These are phyloP conservation scores for Vanacampus margaritifer DNA, from an alignment of 2,113 vertebrate species.

Conservation along the genomic window DNA sequence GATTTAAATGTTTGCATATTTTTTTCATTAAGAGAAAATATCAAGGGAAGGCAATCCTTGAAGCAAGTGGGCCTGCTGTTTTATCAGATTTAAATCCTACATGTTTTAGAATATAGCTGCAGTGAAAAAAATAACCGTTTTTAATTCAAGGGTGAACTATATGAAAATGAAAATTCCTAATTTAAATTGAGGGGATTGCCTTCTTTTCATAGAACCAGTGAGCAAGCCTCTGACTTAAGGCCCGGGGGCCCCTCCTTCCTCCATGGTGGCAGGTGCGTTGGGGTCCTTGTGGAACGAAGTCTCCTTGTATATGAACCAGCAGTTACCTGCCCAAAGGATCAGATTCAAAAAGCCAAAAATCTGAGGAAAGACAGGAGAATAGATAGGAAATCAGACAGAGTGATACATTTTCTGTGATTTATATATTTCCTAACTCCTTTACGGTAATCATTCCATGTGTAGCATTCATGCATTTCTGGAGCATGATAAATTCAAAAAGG, in stretches of 20 bases:
- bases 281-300: slow-evolving; percentile 81
- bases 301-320: slow-evolving; percentile 97
- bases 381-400: neutral
- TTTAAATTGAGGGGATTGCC: neutral
- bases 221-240: slow-evolving; percentile 37
- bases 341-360: slow-evolving; percentile 93
- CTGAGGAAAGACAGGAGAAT: slow-evolving; percentile 60
- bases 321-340: slow-evolving; percentile 90
- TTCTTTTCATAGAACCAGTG: slow-evolving; percentile 27
- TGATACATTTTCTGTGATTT: neutral
- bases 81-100: neutral
- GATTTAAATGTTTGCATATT: slow-evolving; percentile 4
- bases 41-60: neutral
- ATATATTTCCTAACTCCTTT: neutral
- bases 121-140: neutral
- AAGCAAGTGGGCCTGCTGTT: slow-evolving; percentile 5
- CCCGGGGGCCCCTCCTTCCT: slow-evolving; percentile 48
- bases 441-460: no score
- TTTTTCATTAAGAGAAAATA: neutral
- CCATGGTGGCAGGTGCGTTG: slow-evolving; percentile 72
- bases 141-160: neutral
- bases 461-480: no score
- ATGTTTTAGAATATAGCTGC: slow-evolving; percentile 1
- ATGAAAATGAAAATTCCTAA: neutral
- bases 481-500: no score